phyloP scores from a whole-genome alignment of 2,888 invertebrate genomes.

The Norana najaformis region DNA sequence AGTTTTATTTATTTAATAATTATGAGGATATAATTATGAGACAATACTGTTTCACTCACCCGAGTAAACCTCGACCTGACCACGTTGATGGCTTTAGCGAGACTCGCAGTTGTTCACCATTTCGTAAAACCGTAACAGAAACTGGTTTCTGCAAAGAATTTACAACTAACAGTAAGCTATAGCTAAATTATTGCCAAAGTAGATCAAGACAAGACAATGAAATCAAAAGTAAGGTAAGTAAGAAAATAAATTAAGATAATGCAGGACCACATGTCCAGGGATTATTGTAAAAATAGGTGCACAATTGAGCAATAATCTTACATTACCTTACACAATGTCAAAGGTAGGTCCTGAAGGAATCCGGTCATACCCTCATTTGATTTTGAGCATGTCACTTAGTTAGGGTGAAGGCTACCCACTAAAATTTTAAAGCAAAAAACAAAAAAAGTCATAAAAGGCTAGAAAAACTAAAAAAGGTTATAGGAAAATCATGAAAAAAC shows the following conservation, averaged over 20 bases:
- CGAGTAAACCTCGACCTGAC: constrained; percentile 54
- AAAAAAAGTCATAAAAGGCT: not conserved
- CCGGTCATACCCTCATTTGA: not conserved
- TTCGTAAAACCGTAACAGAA: constrained; percentile 47
- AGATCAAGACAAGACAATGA: not conserved
- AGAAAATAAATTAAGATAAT: not conserved
- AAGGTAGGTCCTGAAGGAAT: not conserved
- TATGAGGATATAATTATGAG: not conserved
- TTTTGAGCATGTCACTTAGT: not conserved
- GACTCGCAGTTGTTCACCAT: constrained; percentile 45
- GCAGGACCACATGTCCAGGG: not conserved
- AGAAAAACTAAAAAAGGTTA: not conserved
- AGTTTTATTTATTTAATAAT: not conserved
- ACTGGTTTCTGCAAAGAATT: constrained; percentile 50
- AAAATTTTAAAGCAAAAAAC: too few relatives aligned
- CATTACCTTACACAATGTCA: not conserved
- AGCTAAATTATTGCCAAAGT: not conserved
- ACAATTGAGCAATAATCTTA: not conserved
- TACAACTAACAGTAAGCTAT: not conserved
- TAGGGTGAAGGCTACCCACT: not conserved
- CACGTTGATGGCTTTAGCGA: constrained; percentile 52
- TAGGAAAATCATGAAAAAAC: not conserved
- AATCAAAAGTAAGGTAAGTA: too few relatives aligned
- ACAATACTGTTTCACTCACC: constrained; percentile 46
- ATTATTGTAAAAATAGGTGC: not conserved